phyloP scores from a whole-genome alignment of 2,113 vertebrate species.

The Cololabis saira region DNA sequence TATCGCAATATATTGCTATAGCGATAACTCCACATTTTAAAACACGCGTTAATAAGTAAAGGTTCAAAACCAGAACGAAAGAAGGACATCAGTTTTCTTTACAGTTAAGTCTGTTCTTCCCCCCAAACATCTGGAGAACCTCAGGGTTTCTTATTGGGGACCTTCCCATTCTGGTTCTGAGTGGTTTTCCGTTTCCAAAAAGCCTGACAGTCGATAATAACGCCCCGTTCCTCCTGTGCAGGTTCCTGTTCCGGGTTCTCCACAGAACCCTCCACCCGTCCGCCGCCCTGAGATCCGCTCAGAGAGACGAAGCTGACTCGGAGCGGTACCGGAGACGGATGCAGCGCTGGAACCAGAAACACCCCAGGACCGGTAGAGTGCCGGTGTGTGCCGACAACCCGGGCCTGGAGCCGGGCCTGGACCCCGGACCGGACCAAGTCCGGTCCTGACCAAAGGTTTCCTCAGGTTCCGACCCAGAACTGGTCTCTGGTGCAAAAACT shows the following conservation, averaged over 20 bases:
- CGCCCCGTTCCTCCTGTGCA: slow-evolving; percentile 48
- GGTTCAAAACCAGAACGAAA: too few species aligned
- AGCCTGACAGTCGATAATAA: neutral
- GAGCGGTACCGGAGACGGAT: slow-evolving; percentile 61
- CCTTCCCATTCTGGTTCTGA: too few species aligned
- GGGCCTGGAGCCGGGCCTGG: slow-evolving; percentile 19
- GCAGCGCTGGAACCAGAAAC: slow-evolving; percentile 67
- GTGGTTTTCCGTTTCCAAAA: too few species aligned
- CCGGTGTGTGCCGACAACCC: slow-evolving; percentile 30
- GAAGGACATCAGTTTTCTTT: too few species aligned
- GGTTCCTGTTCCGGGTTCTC: slow-evolving; percentile 81
- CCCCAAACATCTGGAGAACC: too few species aligned
- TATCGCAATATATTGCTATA: too few species aligned
- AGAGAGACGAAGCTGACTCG: slow-evolving; percentile 59
- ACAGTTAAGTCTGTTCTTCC: too few species aligned
- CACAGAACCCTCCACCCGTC: slow-evolving; percentile 78
- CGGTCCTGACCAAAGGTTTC: slow-evolving; percentile 36
- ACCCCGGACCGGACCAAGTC: slow-evolving; percentile 18
- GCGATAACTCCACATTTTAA: too few species aligned
- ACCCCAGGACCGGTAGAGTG: neutral
- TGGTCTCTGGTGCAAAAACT: neutral
- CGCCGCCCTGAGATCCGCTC: slow-evolving; percentile 69
- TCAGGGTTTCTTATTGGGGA: too few species aligned
- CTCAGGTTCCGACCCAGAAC: too few species aligned
- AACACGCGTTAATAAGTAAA: too few species aligned